Evolutionary conservation across 2,888 invertebrate genomes (phyloP).

Genomic region (Machimus rusticus): DNA sequence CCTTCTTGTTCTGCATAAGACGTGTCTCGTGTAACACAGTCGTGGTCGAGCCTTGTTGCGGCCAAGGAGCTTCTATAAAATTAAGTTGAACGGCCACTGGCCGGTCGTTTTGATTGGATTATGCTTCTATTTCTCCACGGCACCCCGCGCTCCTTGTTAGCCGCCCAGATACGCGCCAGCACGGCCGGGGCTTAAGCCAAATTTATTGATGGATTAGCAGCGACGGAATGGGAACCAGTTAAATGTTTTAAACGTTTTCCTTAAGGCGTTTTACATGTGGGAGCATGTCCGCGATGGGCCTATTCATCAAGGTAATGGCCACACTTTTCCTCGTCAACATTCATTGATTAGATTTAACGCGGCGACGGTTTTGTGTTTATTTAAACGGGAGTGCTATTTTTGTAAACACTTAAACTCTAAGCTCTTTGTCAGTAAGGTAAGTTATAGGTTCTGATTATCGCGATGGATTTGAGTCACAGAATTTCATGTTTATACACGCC

Average conservation of each 20-base stretch:
- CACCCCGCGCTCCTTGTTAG: not conserved
- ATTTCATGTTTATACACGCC: not conserved
- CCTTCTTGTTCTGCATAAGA: not conserved
- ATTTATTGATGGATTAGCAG: constrained; percentile 22
- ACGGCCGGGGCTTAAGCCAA: not conserved
- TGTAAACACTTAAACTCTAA: not conserved
- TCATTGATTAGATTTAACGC: not conserved
- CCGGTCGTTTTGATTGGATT: constrained; percentile 7
- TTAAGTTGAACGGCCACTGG: not conserved
- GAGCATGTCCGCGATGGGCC: not conserved
- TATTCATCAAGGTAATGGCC: not conserved
- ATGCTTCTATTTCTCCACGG: not conserved
- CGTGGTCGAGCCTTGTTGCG: not conserved
- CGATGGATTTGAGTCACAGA: not conserved
- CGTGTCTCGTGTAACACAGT: not conserved
- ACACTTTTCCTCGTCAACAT: not conserved
- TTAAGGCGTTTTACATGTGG: not conserved
- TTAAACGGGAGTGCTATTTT: not conserved
- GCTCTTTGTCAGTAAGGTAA: not conserved
- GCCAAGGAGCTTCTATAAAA: not conserved
- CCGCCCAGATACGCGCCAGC: not conserved
- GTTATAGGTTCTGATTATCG: not conserved
- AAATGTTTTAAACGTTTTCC: not conserved
- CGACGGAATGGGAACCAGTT: not conserved
- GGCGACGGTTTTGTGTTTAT: not conserved